phyloP scores from a whole-genome alignment of 2,797 vertebrate genomes.

The Syncerus caffer region DNA sequence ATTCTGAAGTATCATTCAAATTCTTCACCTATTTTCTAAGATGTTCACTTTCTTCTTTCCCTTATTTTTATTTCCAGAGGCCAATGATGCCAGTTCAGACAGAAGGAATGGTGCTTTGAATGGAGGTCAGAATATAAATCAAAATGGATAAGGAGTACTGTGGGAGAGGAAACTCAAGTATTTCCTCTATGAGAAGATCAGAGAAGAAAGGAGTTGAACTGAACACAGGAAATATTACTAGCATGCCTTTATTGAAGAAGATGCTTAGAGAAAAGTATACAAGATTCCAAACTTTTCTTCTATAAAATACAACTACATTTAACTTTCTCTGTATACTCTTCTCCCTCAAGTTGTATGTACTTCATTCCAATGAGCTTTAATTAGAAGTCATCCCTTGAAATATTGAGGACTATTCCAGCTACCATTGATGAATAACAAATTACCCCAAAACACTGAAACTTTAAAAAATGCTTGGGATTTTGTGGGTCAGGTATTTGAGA shows the following conservation, averaged over 20 bases:
- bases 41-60: not conserved
- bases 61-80: not conserved
- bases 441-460: not conserved
- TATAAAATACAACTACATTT: not conserved
- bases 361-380: not conserved
- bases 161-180: not conserved
- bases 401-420: not conserved
- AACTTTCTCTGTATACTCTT: not conserved
- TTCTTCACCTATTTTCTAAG: not conserved
- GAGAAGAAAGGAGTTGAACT: not conserved
- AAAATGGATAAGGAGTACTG: not conserved
- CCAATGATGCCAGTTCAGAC: not conserved
- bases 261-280: not conserved
- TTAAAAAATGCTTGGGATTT: not conserved
- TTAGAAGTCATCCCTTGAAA: not conserved
- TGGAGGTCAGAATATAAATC: not conserved
- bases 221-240: not conserved
- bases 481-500: not conserved
- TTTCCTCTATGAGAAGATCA: not conserved
- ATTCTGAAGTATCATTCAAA: not conserved
- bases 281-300: not conserved
- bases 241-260: not conserved
- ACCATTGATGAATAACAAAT: not conserved
- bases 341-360: not conserved
- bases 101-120: not conserved